These are phyloP conservation scores for Antechinus stuartii DNA, from an alignment of 2,113 vertebrate species.

Conservation along the genomic window DNA sequence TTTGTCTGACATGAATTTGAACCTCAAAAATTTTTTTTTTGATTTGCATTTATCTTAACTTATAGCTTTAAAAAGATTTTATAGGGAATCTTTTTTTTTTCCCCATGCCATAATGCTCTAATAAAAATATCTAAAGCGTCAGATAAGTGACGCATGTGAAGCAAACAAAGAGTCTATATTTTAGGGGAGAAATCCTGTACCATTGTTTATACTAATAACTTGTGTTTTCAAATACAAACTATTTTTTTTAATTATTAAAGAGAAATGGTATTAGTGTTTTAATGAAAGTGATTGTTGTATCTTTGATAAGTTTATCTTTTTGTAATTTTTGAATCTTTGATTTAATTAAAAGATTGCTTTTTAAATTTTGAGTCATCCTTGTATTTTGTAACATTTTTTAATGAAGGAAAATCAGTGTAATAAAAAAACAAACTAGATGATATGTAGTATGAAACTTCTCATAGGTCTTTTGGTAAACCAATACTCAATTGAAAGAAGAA, in stretches of 20 bases:
- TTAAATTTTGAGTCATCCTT: not conserved
- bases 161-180: not conserved
- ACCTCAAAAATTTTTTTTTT: not conserved
- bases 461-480: not conserved
- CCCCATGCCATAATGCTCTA: not conserved
- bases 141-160: not conserved
- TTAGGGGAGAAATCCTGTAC: not conserved
- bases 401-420: not conserved
- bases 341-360: not conserved
- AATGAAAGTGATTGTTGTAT: not conserved
- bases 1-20: not conserved
- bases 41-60: not conserved
- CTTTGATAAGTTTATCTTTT: not conserved
- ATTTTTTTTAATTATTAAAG: not conserved
- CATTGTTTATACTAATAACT: not conserved
- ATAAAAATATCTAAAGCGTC: not conserved
- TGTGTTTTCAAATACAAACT: not conserved
- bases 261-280: not conserved
- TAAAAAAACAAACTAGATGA: not conserved
- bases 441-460: not conserved
- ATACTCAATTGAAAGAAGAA: not conserved
- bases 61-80: not conserved
- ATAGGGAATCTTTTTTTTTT: not conserved
- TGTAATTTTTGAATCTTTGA: not conserved
- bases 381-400: not conserved